Evolutionary conservation across 2,888 invertebrate genomes (phyloP).

Genomic region (Eucera pruinosa): DNA sequence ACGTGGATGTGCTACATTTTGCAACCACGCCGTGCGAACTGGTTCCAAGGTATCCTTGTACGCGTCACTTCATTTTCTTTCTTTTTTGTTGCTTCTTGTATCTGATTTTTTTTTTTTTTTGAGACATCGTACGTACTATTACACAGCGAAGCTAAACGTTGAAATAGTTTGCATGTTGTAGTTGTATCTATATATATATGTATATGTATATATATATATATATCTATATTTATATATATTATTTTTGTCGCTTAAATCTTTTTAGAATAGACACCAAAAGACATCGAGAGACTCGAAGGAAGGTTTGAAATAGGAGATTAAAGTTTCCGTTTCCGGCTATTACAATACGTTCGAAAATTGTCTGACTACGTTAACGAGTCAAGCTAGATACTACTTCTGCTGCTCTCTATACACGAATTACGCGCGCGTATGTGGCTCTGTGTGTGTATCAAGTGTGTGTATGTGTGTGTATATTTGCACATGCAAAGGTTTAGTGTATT

Average conservation of each 20-base stretch:
- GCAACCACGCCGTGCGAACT: slow-evolving; percentile 53
- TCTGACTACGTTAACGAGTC: slow-evolving; percentile 69
- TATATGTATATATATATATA: background rate
- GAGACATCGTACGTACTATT: slow-evolving; percentile 59
- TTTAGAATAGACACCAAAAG: slow-evolving; percentile 79
- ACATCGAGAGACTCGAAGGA: slow-evolving; percentile 76
- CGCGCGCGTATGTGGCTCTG: slow-evolving; percentile 6
- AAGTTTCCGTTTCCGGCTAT: slow-evolving; percentile 62
- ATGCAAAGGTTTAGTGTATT: slow-evolving; percentile 6
- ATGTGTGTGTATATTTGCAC: background rate
- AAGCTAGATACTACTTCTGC: slow-evolving; percentile 58
- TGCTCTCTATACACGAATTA: slow-evolving; percentile 47
- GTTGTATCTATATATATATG: slow-evolving; percentile 4
- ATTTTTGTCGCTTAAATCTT: slow-evolving; percentile 55
- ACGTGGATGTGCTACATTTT: slow-evolving; percentile 28
- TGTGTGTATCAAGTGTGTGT: slow-evolving; percentile 14
- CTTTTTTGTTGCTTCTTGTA: slow-evolving; percentile 14
- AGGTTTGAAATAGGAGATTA: slow-evolving; percentile 72
- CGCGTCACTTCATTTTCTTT: background rate
- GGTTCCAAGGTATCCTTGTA: slow-evolving; percentile 28
- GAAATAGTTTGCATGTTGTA: slow-evolving; percentile 47
- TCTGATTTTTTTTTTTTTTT: slow-evolving; percentile 1
- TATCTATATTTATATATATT: slow-evolving; percentile 3
- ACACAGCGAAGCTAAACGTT: slow-evolving; percentile 69
- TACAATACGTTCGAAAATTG: slow-evolving; percentile 65